Base-by-base conservation (phyloP, 2,888 invertebrate species). In the Muschampia staudingeri region DNA sequence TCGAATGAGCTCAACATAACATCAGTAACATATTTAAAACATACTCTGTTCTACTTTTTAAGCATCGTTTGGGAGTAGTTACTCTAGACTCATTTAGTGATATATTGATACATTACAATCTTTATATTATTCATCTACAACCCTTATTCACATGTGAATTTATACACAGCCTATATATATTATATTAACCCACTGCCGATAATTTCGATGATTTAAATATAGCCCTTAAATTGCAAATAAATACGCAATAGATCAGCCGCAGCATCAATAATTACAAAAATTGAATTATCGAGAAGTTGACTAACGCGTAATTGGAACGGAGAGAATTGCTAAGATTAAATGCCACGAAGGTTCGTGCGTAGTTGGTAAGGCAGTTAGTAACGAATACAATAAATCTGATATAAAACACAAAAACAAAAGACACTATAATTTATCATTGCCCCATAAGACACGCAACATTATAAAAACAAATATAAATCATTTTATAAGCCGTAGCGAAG, bases 121-220 rank as follows among this genome's bases (percentile, higher is more conserved):
- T 91, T 91, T 91, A 80, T 75, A 80, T 76, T 75, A 91, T 90
- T 92, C 90, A 88, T 89, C 93, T 92, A 91, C 91, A 92, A 92
- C 91, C 92, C 90, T 91, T 91, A 93, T 91, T 92, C 92, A 94
- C 91, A 91, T 92, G 92, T 93, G 92, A 94, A 93, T 93, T 92
- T 92, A 87, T 90, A 96, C 95, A 95, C 95, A 96, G 95, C 96
- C 96, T 94, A 95, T 93, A 94, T 90, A 93, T 91, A 67, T 52
- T 19, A 80, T 56, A 75, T 72, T 72, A 91, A 92, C 94, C 93
- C 95, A 95, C 94, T 94, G 95, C 94, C 94, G 87, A 91, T 90
- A 90, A 91, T 89, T 91, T 91, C 89, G 90, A 94, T 94, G 92
- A 80, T 76, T 76, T 65, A 73, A 80, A 75, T 44, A 67, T 75